Conservation (phyloP, 2,113 vertebrate species). For the Emydura subglobosa region DNA sequence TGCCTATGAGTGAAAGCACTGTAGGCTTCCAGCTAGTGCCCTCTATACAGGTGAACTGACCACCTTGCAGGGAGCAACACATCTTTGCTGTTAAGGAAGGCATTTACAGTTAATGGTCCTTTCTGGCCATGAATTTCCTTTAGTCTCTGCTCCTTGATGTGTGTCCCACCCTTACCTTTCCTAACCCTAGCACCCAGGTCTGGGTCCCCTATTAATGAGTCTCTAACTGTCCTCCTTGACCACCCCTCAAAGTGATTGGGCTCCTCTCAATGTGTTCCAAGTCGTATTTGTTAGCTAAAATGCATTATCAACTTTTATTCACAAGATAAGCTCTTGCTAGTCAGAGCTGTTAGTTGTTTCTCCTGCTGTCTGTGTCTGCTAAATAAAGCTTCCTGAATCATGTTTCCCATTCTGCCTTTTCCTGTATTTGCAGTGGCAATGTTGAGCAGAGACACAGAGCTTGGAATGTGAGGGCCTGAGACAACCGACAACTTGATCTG, state of each 20-base stretch:
- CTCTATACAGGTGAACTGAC: not conserved
- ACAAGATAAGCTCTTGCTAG: accelerated
- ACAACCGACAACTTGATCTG: not conserved
- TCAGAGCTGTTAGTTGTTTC: accelerated
- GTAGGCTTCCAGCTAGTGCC: not conserved
- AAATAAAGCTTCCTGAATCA: not conserved
- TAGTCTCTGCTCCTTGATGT: not conserved
- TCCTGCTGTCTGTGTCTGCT: not conserved
- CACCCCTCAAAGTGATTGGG: not conserved
- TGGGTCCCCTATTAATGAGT: not conserved
- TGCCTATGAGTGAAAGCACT: not conserved
- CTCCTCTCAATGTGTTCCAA: not conserved
- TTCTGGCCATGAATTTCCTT: not conserved
- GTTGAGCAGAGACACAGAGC: not conserved
- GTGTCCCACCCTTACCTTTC: not conserved
- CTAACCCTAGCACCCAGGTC: not conserved
- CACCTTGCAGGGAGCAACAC: not conserved
- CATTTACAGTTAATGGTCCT: not conserved
- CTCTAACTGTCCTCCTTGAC: not conserved
- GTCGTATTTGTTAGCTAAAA: not conserved
- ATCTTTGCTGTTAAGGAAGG: not conserved
- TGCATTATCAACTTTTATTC: not conserved
- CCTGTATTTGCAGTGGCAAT: not conserved
- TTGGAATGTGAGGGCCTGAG: not conserved
- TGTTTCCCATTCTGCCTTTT: not conserved